A percentile compares a stretch with the other conserved stretches of the same genome.
phyloP scores from a whole-genome alignment of 2,888 invertebrate genomes.

The Thera britannica region DNA sequence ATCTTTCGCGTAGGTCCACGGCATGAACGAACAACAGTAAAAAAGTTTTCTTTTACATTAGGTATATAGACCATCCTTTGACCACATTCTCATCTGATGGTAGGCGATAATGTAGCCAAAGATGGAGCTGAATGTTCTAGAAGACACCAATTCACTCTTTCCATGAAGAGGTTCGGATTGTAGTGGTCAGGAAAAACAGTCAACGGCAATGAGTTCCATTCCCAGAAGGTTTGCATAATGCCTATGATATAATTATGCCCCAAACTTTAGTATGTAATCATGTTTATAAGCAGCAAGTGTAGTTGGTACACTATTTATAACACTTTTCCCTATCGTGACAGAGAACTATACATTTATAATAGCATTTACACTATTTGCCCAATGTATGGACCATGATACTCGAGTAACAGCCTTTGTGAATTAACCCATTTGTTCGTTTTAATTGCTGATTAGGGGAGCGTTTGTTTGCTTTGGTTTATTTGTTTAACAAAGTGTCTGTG shows the following conservation, averaged over 20 bases:
- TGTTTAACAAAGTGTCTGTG: neutral
- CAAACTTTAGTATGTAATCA: constrained; percentile 35
- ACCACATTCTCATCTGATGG: too few relatives aligned
- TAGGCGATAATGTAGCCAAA: too few relatives aligned
- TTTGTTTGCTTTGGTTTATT: constrained; percentile 13
- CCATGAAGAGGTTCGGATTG: too few relatives aligned
- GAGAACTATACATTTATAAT: constrained; percentile 35
- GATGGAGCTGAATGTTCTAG: too few relatives aligned
- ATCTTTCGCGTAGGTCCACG: too few relatives aligned
- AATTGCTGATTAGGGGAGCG: constrained; percentile 30
- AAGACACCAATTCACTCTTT: too few relatives aligned
- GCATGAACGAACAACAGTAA: too few relatives aligned
- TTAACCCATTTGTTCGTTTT: constrained; percentile 34
- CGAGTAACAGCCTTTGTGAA: constrained; percentile 23
- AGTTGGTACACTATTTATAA: constrained; percentile 35
- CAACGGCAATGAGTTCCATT: too few relatives aligned
- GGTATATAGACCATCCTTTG: too few relatives aligned
- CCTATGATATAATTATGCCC: constrained; percentile 32
- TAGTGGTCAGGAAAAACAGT: too few relatives aligned
- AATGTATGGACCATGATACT: constrained; percentile 26
- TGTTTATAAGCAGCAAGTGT: constrained; percentile 39
- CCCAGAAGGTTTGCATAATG: neutral
- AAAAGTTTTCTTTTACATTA: too few relatives aligned
- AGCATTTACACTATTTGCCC: constrained; percentile 28
- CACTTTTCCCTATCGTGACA: constrained; percentile 26